Base-by-base conservation (phyloP, 2,888 invertebrate species). In the Crossocerus cetratus region DNA sequence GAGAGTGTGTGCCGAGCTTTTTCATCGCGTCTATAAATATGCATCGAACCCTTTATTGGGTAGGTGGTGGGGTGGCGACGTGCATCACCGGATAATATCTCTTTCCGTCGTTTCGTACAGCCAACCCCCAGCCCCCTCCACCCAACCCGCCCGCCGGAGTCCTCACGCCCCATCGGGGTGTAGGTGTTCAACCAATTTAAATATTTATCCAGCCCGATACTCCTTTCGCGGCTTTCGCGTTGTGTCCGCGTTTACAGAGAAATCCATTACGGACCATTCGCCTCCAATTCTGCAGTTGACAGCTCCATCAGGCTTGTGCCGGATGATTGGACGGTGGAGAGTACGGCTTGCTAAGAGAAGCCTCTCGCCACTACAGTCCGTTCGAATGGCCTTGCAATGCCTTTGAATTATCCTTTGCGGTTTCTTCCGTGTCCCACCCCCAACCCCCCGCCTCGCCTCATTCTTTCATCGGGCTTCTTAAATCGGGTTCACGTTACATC, bases 231-330 rank as follows among this genome's bases (percentile, higher is more conserved):
- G 78, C 75, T 68, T 71, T 69, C 71, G n/a, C 49, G 71, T 43
- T 57, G 53, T 58, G 72, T 55, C 61, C 62, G 67, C 67, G 70
- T 73, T 68, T 80, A 61, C 75, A 62, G 75, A 23, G 78, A 75
- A 80, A 81, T 61, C 80, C 78, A 80, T 80, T 80, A 80, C 81
- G 75, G 63, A 66, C 80, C 65, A 78, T 80, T 80, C 80, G 77
- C 72, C 67, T 75, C 58, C 77, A 75, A 80, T 75, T 80, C 81
- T 80, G 80, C 80, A 76, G 70, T 78, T 80, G 80, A 80, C 80
- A 80, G 80, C 73, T 81, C 81, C 81, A 81, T 80, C 80, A 72
- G 32, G 69, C 63, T 66, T 55, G 58, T 49, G 61, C 57, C 55
- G 78, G 72, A 75, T 80, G 80, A 80, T 80, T 80, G 81, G 80